Base-by-base conservation (phyloP, 2,113 vertebrate species). In the Sander lucioperca region DNA sequence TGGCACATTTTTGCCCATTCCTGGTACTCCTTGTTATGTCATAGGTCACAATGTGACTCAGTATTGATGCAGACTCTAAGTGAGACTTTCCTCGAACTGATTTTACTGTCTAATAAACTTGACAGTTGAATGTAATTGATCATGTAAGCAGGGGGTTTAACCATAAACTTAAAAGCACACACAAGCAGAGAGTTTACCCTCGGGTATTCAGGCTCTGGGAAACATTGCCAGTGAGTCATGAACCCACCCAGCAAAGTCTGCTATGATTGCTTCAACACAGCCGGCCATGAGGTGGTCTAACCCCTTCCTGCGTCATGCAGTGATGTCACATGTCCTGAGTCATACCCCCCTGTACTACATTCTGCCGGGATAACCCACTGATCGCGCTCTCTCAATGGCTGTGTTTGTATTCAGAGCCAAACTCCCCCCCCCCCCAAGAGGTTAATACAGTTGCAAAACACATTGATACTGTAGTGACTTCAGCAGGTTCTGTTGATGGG, bases 281-380 rank as follows among this genome's bases (percentile, higher is more conserved):
- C 25, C 15, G 1, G 16, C 87, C 7, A 4, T 47, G 84, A 88
- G 92, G 91, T 91, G 92, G 88, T 93, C 92, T 79, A 33, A 33
- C 66, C 63, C 21, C 70, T 91, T 90, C 82, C 81, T 90, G 90
- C 84, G 33, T 90, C 89, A 88, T 5, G 27, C 86, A 69, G 86
- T 90, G 85, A 92, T 76, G 81, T 92, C 88, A 91, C 73, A 69
- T 33, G 11, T 74, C 54, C 76, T 93, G 89, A 93, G 53, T 93
- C 91, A 89, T 79, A 43, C 62, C 84, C 70, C 70, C 78, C 64
- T 12, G 23, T 69, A 62, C 83, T 53, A 25, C 57, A 39, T 4
- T 90, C 66, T 85, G 47, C 63, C 36, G 84, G 77, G 82, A 84
- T 77, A 74, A 83, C 73, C 67, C 54, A 51, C 58, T 61, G 57